A percentile compares a stretch with the other conserved stretches of the same genome.
phyloP scores from a whole-genome alignment of 1,140 invertebrate species.

The Drosophila ironensis region DNA sequence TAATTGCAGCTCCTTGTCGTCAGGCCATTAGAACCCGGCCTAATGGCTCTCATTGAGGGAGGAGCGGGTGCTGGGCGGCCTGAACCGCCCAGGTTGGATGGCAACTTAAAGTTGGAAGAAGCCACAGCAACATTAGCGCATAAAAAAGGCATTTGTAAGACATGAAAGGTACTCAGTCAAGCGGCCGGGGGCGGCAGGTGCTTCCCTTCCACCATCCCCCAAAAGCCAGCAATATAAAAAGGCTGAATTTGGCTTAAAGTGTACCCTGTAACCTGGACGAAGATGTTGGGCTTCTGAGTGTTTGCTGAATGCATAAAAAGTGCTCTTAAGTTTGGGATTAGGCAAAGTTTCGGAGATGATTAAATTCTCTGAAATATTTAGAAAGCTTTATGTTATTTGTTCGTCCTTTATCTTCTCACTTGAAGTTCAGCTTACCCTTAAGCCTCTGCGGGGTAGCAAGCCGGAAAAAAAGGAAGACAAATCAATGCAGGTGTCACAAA shows the following conservation, averaged over 20 bases:
- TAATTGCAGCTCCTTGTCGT: conserved; percentile 76
- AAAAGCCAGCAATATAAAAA: conserved; percentile 12
- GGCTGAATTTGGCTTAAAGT: background rate
- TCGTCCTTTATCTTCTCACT: too few species aligned
- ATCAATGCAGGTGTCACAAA: conserved; percentile 80
- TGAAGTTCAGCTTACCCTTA: too few species aligned
- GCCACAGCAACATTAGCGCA: conserved; percentile 71
- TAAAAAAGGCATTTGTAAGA: conserved; percentile 78
- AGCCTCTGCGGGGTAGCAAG: too few species aligned
- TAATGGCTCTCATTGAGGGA: conserved; percentile 53
- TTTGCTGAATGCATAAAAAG: background rate
- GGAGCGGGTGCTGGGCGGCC: background rate
- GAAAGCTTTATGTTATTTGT: too few species aligned
- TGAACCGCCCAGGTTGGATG: background rate
- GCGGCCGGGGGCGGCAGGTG: conserved; percentile 18
- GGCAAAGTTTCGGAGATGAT: too few species aligned
- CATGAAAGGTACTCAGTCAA: conserved; percentile 76
- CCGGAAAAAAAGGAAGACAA: conserved; percentile 62
- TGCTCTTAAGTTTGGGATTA: too few species aligned
- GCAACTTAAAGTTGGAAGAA: conserved; percentile 50
- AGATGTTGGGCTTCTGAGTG: background rate
- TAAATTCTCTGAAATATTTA: too few species aligned
- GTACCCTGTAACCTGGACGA: background rate
- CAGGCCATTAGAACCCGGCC: conserved; percentile 65
- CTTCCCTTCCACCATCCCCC: background rate